Evolutionary conservation across 2,113 vertebrate genomes (phyloP), one percentile per base, ranked within the genome.

Genomic region (Oreochromis aureus): DNA sequence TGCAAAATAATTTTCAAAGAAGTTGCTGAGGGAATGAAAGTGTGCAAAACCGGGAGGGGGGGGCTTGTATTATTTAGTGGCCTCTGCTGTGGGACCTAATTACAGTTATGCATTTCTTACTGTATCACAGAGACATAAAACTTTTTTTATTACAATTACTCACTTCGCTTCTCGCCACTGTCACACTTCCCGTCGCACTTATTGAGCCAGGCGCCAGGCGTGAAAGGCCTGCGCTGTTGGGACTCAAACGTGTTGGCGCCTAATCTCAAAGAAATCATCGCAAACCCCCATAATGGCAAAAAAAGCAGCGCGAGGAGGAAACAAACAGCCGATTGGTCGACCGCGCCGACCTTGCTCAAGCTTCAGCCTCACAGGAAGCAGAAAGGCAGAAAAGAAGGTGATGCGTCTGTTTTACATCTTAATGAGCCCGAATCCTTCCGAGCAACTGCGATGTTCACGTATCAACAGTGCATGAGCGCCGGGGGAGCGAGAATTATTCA

Each of bases 21-120:
- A 94, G 87, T 94, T 97, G 96, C 95, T 91, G 93, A 94, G 93
- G 95, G 96, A 95, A 96, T 92, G 96, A 94, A 95, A 95, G 90
- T 91, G 94, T n/a, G 85, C 83, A 89, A 91, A 76, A 66, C 10
- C 15, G 15, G n/a, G 46, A 16, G 81, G 6, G 58, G 34, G 78
- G 5, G 94, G 93, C 54, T 93, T 93, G 91, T 95, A 93, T 95
- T 95, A 95, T 96, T 96, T 95, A 95, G 91, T 95, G 92, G 89
- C 90, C 89, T 81, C 88, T 84, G 93, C 91, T 86, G 80, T 84
- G 89, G 94, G 93, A 94, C 93, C 92, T 95, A 95, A 96, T 96
- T 95, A 95, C 91, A 92, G 92, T 92, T 94, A 87, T 92, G 93
- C 92, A 92, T 93, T 95, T 95, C 89, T 91, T 87, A 87, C 89